Conservation (phyloP, 2,113 vertebrate genomes). For the Ailurus styani region DNA sequence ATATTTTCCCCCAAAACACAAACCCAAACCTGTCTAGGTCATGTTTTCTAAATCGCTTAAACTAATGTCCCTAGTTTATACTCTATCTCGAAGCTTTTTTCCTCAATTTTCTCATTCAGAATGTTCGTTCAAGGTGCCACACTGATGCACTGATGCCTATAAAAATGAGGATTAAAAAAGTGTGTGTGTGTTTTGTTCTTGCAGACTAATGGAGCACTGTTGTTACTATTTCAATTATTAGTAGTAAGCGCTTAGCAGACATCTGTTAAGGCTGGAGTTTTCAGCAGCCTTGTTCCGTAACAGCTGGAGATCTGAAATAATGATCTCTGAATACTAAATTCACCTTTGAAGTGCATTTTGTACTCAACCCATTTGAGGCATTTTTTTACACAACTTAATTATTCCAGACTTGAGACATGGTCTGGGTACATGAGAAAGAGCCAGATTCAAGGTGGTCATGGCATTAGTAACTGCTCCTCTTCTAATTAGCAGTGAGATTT, state of each 20-base stretch:
- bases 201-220: not conserved
- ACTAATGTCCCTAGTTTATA: not conserved
- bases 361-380: conserved; percentile 33
- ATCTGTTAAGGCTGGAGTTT: conserved; percentile 41
- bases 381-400: conserved; percentile 43
- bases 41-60: not conserved
- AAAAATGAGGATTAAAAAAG: not conserved
- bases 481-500: conserved; percentile 22
- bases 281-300: conserved; percentile 28
- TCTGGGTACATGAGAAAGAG: not conserved
- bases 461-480: not conserved
- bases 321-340: conserved; percentile 58
- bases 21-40: not conserved
- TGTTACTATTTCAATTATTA: conserved; percentile 54
- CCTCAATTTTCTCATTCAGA: not conserved
- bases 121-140: not conserved
- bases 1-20: not conserved
- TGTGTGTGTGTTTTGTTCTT: not conserved
- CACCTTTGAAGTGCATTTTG: conserved; percentile 58
- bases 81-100: not conserved
- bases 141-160: not conserved
- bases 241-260: conserved; percentile 45
- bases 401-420: conserved; percentile 4
- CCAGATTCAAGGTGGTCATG: not conserved
- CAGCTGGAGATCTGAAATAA: conserved; percentile 53